Conservation (phyloP, 2,113 vertebrate species). For the Ellobius talpinus region DNA sequence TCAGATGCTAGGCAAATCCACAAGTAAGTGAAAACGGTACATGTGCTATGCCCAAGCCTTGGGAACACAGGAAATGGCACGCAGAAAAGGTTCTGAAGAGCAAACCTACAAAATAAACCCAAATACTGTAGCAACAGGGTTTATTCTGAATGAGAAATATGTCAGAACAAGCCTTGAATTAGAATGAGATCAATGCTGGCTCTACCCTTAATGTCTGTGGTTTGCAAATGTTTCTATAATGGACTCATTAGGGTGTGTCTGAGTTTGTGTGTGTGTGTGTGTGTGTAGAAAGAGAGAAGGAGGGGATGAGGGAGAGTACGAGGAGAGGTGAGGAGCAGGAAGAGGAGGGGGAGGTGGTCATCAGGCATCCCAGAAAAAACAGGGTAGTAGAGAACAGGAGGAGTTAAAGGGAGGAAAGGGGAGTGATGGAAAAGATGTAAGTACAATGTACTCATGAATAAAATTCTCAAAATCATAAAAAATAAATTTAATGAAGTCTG, state of each 20-base stretch:
- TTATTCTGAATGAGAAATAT: neutral
- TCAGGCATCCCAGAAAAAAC: neutral
- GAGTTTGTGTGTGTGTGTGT: neutral
- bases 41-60: neutral
- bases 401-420: neutral
- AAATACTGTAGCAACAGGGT: neutral
- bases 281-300: neutral
- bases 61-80: neutral
- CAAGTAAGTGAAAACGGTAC: neutral
- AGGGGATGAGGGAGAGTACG: neutral
- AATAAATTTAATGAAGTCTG: neutral
- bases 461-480: neutral
- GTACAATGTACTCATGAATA: neutral
- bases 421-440: neutral
- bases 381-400: neutral
- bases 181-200: neutral
- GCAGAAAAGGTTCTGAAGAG: neutral
- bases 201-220: neutral
- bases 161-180: neutral
- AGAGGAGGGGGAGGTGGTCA: neutral
- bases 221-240: neutral
- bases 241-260: neutral
- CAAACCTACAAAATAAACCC: neutral
- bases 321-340: neutral
- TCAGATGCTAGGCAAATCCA: constrained; percentile 2